phyloP scores from a whole-genome alignment of 2,888 invertebrate species.

The Penaeus monodon region DNA sequence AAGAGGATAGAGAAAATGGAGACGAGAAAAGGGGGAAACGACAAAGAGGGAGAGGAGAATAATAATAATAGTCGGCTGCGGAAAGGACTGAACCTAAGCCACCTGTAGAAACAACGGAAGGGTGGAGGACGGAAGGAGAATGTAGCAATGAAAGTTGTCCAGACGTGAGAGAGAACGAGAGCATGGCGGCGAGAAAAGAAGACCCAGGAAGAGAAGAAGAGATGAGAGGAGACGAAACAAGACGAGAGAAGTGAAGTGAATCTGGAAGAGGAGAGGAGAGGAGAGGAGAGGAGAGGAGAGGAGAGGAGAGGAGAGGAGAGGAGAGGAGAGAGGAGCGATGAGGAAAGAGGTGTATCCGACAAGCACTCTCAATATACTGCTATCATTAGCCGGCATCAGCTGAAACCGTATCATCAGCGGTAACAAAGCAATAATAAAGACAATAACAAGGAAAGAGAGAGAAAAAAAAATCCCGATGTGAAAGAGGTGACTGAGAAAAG shows the following conservation, averaged over 20 bases:
- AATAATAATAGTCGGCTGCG: neutral
- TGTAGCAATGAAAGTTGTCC: neutral
- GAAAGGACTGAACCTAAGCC: neutral
- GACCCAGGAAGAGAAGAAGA: neutral
- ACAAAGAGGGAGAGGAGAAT: neutral
- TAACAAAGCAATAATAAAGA: neutral
- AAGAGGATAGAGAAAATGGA: neutral
- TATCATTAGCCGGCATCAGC: no score
- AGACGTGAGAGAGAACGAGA: neutral
- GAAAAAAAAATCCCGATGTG: neutral
- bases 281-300: neutral
- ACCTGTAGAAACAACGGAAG: neutral
- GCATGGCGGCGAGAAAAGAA: neutral
- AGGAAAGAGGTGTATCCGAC: neutral
- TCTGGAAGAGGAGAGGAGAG: neutral
- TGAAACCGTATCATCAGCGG: no score
- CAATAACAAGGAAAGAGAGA: neutral
- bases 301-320: neutral
- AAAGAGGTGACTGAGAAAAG: neutral
- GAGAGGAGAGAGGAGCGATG: neutral
- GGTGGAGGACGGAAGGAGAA: neutral
- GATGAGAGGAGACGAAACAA: neutral
- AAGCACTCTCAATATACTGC: no score
- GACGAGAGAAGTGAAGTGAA: neutral
- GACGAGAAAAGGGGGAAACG: neutral